A percentile compares a stretch with the other conserved stretches of the same genome.
These are phyloP conservation scores for Cephus nigrinus DNA, from an alignment of 2,888 invertebrate species.

Conservation along the genomic window DNA sequence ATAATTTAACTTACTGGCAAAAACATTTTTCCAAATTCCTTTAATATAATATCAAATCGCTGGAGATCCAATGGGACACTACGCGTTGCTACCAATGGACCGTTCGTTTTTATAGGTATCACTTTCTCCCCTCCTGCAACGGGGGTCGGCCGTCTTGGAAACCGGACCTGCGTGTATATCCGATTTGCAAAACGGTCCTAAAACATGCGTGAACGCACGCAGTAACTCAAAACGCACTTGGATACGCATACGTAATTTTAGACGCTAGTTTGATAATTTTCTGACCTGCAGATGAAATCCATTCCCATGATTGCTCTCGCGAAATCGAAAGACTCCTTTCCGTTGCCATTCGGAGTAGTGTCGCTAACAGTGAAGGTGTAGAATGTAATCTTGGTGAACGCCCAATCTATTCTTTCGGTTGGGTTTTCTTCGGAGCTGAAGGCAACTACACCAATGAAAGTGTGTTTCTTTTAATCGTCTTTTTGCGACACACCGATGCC, in stretches of 20 bases:
- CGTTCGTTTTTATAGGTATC: conserved; percentile 56
- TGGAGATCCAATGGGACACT: conserved; percentile 48
- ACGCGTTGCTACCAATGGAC: conserved; percentile 40
- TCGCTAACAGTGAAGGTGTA: not conserved
- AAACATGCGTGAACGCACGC: not conserved
- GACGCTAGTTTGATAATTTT: not conserved
- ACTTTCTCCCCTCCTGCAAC: conserved; percentile 51
- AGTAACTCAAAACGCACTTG: not conserved
- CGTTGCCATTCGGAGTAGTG: not conserved
- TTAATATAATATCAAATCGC: conserved; percentile 27
- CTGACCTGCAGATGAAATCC: not conserved
- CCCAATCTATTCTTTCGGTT: conserved; percentile 20
- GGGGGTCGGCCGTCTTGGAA: conserved; percentile 24
- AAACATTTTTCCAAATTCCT: conserved; percentile 38
- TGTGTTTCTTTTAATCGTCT: conserved; percentile 31
- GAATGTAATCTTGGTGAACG: conserved; percentile 22
- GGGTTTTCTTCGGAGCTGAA: not conserved
- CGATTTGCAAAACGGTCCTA: conserved; percentile 30
- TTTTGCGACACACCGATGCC: conserved; percentile 7
- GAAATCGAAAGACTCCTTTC: not conserved
- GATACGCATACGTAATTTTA: not conserved
- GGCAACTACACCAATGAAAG: conserved; percentile 27
- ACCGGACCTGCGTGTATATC: conserved; percentile 37
- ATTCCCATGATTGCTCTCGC: not conserved
- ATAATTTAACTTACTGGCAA: conserved; percentile 45